phyloP scores from a whole-genome alignment of 2,797 vertebrate species.

The Crenichthys baileyi region DNA sequence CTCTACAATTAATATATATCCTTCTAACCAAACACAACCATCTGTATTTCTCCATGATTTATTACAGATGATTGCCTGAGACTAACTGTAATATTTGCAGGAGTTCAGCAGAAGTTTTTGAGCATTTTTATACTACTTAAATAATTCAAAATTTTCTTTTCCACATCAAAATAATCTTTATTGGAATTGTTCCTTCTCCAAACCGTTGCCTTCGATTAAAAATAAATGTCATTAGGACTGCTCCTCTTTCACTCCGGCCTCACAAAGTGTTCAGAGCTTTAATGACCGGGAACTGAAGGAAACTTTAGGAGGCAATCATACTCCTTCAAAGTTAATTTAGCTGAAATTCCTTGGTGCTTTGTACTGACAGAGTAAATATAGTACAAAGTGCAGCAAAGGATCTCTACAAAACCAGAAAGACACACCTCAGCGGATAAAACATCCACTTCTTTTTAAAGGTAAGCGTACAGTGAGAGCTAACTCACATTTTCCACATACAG shows the following conservation, averaged over 20 bases:
- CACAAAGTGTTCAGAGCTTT: constrained; percentile 39
- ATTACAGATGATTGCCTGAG: neutral
- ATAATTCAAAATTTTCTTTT: neutral
- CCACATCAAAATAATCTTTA: neutral
- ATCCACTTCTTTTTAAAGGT: constrained; percentile 34
- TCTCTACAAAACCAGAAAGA: constrained; percentile 27
- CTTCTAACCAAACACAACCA: too few species aligned
- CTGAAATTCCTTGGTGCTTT: constrained; percentile 25
- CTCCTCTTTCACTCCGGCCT: constrained; percentile 37
- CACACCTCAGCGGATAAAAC: constrained; percentile 39
- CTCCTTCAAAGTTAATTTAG: constrained; percentile 38
- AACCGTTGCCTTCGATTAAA: neutral
- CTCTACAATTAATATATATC: too few species aligned
- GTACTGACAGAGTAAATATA: constrained; percentile 20
- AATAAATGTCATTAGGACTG: constrained; percentile 6
- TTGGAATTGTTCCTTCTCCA: neutral
- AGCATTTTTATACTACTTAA: neutral
- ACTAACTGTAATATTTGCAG: neutral
- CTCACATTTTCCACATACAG: constrained; percentile 63
- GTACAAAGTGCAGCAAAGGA: constrained; percentile 10
- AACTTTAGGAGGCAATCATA: constrained; percentile 53
- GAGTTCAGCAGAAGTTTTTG: neutral
- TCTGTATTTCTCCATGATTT: constrained; percentile 9
- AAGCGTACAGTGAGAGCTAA: constrained; percentile 42
- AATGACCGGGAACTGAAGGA: constrained; percentile 53